Base-by-base conservation (phyloP, 2,797 vertebrate species). In the Chelon labrosus region DNA sequence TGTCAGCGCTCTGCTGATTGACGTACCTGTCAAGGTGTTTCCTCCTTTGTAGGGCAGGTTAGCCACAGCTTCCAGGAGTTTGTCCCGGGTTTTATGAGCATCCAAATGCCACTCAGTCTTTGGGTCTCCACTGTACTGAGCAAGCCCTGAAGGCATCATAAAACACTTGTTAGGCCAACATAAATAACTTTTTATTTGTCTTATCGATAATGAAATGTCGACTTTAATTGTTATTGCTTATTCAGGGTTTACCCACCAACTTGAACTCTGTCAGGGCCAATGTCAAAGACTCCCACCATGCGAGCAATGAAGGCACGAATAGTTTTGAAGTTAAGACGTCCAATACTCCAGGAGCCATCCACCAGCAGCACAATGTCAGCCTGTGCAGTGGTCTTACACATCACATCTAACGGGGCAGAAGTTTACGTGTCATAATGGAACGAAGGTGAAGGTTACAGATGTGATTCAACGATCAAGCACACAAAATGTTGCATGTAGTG, bases 291-390 rank as follows among this genome's bases (percentile, higher is more conserved):
- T 88, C 98, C 97, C 82, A 98, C 97, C 90, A 97, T 97, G 3
- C 97, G 96, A 64, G 91, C 77, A 49, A 99, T 99, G 89, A 99
- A 99, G 71, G 91, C 93, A 51, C 98, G 95, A 71, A 99, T 94
- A 3, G 97, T 99, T 92, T 95, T 98, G 80, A 99, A 99, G 93
- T 99, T 99, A 50, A 97, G 95, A 17, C 98, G 93, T 14, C 98
- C 98, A 0, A 99, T 99, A 87, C 98, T 99, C 98, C 98, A 99
- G 3, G 98, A 99, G 51, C 98, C 98, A 0, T 99, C 98, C 82
- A 99, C 97, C 91, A 99, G 92, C 82, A 99, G 79, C 83, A 99
- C 94, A 0, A 99, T 97, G 86, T 99, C 98, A 69, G 98, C 98
- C 92, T 98, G 96, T 47, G 97, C 97, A 61, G 82, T 96, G 82